Base-by-base conservation (phyloP, 2,888 invertebrate genomes). In the Eucera pruinosa region DNA sequence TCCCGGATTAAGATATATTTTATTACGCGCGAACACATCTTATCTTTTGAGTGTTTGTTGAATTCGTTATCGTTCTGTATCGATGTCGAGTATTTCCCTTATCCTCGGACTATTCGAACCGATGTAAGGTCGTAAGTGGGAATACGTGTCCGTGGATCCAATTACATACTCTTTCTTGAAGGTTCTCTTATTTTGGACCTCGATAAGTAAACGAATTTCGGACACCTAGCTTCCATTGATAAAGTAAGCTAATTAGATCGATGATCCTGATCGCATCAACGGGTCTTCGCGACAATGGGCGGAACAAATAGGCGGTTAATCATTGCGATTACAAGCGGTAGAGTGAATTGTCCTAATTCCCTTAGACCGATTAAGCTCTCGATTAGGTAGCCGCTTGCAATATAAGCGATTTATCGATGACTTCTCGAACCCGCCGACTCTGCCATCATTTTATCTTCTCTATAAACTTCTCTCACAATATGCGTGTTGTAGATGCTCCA, bases 11-110 rank as follows among this genome's bases (percentile, higher is more conserved):
- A 77, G 78, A 83, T 85, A 83, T 82, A 73, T 71, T 81, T 84
- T 82, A 55, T 47, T 78, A 58, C 72, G 30, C 43, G 61, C 57
- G 61, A 66, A 48, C 45, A 48, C 45, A 23, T 65, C 77, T 87
- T 87, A 87, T 87, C 87, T 83, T 74, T 87, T 72, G 78, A 87
- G 87, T 87, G 87, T 87, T 87, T 87, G 80, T 87, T 82, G 70
- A 80, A 82, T 77, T 81, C 68, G 81, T 87, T 87, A 87, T 87
- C 87, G 50, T 77, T 68, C 76, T 82, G 50, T 83, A 86, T 86
- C 84, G 80, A 84, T 80, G 82, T 79, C 80, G 74, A 80, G 83
- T 73, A 68, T 62, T 61, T 55, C 78, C 55, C 67, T 66, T 57
- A 41, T 70, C 69, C 68, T 18, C 41, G 39, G 60, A 48, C 36